Evolutionary conservation across 2,797 vertebrate species (phyloP), one percentile per base, ranked within the genome.

Genomic region (Pseudochaenichthys georgianus): DNA sequence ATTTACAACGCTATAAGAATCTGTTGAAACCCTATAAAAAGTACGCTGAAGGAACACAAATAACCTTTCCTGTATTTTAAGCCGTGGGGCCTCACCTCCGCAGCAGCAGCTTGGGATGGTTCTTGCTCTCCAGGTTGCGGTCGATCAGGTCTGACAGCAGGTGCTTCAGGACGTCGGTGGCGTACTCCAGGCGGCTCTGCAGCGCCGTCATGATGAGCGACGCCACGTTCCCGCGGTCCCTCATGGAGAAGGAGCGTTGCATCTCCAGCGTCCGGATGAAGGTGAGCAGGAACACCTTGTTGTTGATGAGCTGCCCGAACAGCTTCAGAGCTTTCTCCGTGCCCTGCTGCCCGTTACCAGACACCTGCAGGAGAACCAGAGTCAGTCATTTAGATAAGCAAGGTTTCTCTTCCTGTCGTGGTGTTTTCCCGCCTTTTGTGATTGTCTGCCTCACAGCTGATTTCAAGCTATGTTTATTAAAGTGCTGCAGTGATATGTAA

Each of bases 101-200:
- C 79, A 99, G 94, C 38, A 99, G 96, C 84, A 99, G 96, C 64
- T 99, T 99, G 81, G 98, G 98, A 73, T 99, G 98, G 93, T 99
- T 99, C 94, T 99, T 99, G 94, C 98, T 99, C 88, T 99, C 98
- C 90, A 99, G 94, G 94, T 99, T 99, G 92, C 98, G 98, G 78
- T 98, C 97, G 3, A 99, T 99, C 91, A 99, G 96, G 94, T 99
- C 98, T 0, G 97, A 97, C 45, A 99, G 95, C 70, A 99, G 95
- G 91, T 99, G 98, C 76, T 99, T 99, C 28, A 99, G 96, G 46
- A 99, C 98, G 0, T 99, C 98, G 0, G 98, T 99, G 85, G 98
- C 98, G 0, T 97, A 99, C 90, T 99, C 98, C 90, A 99, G 95
- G 21, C 95, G 95, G 53, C 98, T 95, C 78, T 99, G 98, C 86